phyloP scores from a whole-genome alignment of 2,113 vertebrate genomes.

The Solenodon paradoxus region DNA sequence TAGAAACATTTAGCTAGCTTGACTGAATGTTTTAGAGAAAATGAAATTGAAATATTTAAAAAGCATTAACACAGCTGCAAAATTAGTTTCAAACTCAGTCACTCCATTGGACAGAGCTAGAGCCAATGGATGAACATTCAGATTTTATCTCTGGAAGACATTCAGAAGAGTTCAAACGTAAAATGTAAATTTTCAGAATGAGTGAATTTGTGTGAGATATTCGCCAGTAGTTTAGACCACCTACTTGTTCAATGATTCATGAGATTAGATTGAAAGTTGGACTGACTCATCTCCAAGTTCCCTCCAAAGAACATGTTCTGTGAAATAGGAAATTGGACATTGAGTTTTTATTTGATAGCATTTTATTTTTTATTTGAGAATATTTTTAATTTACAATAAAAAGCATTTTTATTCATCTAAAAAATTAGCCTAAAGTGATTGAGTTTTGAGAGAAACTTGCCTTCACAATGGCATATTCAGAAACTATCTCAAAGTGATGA shows the following conservation, averaged over 20 bases:
- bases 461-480: not conserved
- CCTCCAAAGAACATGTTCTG: not conserved
- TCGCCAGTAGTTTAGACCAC: not conserved
- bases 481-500: not conserved
- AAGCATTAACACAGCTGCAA: not conserved
- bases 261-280: not conserved
- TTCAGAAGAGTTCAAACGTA: not conserved
- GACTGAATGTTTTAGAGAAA: not conserved
- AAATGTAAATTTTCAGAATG: not conserved
- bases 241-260: not conserved
- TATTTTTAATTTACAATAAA: no score
- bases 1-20: not conserved
- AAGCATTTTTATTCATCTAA: no score
- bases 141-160: not conserved
- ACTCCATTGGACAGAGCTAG: not conserved
- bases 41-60: conserved; percentile 19
- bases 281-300: not conserved
- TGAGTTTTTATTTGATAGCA: no score
- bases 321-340: not conserved
- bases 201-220: not conserved
- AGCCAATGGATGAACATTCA: not conserved
- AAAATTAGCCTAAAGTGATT: not conserved
- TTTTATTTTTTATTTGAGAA: no score
- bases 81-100: not conserved
- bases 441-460: not conserved